A percentile compares a stretch with the other conserved stretches of the same genome.
Evolutionary conservation across 2,797 vertebrate genomes (phyloP).

Genomic region (Etheostoma nigrum): DNA sequence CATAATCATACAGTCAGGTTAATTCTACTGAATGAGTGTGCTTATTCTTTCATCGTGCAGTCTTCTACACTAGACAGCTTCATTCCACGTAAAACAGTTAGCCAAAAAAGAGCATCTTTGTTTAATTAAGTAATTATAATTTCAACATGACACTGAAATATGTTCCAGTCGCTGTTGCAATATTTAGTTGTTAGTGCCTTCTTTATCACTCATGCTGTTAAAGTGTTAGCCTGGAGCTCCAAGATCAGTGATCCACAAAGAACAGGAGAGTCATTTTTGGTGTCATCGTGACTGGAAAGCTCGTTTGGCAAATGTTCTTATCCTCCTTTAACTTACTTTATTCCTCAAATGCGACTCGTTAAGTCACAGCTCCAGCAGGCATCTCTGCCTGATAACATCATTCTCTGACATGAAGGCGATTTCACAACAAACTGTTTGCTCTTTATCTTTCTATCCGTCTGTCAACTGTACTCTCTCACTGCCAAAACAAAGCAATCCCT

Average conservation of each 20-base stretch:
- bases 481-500: constrained; percentile 23
- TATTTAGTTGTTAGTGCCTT: not conserved
- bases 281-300: constrained; percentile 48
- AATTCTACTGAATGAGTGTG: not conserved
- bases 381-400: constrained; percentile 33
- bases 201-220: constrained; percentile 24
- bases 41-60: not conserved
- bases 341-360: constrained; percentile 42
- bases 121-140: too few relatives aligned
- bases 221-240: constrained; percentile 32
- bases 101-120: not conserved
- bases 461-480: constrained; percentile 32
- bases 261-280: constrained; percentile 41
- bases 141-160: not conserved
- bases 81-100: not conserved
- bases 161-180: not conserved
- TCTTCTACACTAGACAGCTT: not conserved
- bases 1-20: not conserved
- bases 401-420: constrained; percentile 15
- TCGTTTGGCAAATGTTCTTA: constrained; percentile 46
- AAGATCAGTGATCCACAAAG: constrained; percentile 24
- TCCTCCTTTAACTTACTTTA: constrained; percentile 46
- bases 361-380: constrained; percentile 34
- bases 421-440: constrained; percentile 35
- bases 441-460: constrained; percentile 16